A percentile compares a stretch with the other conserved stretches of the same genome.
These are phyloP conservation scores for Sciurus niger DNA, from an alignment of 2,113 vertebrate species.

Conservation along the genomic window DNA sequence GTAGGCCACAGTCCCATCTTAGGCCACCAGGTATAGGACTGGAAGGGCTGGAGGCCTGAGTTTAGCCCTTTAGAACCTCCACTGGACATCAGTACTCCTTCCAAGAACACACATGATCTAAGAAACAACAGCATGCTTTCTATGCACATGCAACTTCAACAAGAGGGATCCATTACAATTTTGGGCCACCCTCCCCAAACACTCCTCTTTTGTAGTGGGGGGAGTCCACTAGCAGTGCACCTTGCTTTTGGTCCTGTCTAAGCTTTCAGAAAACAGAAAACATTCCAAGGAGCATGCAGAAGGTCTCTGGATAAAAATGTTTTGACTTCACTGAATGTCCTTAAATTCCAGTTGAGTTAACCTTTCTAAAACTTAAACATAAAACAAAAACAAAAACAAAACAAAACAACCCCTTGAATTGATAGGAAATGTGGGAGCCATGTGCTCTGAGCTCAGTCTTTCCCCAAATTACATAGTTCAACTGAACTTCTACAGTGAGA, in stretches of 20 bases:
- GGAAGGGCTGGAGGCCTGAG: background rate
- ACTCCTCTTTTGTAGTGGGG: background rate
- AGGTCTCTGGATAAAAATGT: background rate
- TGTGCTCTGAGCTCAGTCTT: background rate
- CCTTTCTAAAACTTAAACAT: background rate
- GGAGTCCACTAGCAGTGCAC: background rate
- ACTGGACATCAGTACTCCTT: background rate
- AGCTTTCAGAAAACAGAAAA: background rate
- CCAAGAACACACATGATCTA: background rate
- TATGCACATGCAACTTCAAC: background rate
- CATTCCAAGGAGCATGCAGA: background rate
- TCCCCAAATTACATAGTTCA: constrained; percentile 13
- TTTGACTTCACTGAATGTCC: background rate
- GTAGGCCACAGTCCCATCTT: too few relatives aligned
- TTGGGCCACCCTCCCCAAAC: background rate
- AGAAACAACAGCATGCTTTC: background rate
- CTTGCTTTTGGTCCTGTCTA: background rate
- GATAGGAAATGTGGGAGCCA: background rate
- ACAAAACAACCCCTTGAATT: background rate
- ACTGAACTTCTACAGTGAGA: constrained; percentile 31
- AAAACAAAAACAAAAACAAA: too few relatives aligned
- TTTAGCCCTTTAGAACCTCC: background rate
- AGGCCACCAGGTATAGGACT: background rate
- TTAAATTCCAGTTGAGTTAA: constrained; percentile 22
- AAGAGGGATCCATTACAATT: background rate